Conservation (phyloP, 2,888 invertebrate genomes). For the Torymus aiolomorphi region DNA sequence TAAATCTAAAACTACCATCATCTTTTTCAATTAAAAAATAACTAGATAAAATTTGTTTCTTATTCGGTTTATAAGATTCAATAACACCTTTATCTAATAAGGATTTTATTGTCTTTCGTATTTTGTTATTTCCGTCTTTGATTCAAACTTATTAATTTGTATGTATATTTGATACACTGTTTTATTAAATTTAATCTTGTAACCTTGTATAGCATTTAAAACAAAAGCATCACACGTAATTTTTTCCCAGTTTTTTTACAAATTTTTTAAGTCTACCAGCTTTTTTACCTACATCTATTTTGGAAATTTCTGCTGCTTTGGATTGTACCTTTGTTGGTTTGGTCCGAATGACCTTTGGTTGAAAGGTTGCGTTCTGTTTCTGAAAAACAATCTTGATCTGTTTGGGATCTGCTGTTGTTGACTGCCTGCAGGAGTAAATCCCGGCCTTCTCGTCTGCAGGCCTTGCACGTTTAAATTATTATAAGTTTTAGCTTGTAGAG, state of each 20-base stretch:
- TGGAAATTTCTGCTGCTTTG: no score
- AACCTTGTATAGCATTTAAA: slow-evolving; percentile 37
- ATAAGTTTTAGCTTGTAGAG: neutral
- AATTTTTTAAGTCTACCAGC: slow-evolving; percentile 47
- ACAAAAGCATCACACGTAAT: slow-evolving; percentile 39
- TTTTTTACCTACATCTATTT: slow-evolving; percentile 36
- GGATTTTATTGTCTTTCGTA: neutral
- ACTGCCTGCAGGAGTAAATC: neutral
- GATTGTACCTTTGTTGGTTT: no score
- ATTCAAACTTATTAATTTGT: neutral
- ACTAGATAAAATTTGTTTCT: slow-evolving; percentile 50
- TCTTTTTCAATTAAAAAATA: slow-evolving; percentile 51
- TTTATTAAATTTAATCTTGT: slow-evolving; percentile 35
- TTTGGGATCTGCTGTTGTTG: neutral
- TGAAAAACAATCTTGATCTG: slow-evolving; percentile 15
- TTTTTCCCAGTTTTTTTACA: no score
- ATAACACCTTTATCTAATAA: slow-evolving; percentile 33
- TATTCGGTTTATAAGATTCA: neutral
- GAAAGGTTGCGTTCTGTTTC: slow-evolving; percentile 16
- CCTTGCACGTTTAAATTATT: neutral
- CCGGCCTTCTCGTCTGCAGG: slow-evolving; percentile 2
- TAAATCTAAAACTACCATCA: slow-evolving; percentile 47
- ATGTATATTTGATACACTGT: slow-evolving; percentile 27
- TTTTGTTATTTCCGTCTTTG: neutral
- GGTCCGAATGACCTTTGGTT: neutral